phyloP scores from a whole-genome alignment of 2,113 vertebrate species.

The Scatophagus argus region DNA sequence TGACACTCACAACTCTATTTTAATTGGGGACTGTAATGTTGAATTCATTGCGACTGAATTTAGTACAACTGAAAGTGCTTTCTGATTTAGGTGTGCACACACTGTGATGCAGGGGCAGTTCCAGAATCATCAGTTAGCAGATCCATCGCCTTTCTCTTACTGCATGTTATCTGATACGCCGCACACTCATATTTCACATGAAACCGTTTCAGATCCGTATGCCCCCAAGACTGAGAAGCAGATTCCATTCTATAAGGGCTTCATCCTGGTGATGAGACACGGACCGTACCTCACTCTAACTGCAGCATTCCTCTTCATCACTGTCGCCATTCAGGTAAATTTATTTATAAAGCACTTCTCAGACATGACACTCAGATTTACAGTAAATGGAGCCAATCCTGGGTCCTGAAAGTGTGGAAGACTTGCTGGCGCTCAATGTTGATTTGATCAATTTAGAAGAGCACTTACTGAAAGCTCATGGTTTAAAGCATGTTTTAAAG shows the following conservation, averaged over 20 bases:
- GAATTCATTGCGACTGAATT: not conserved
- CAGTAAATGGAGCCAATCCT: conserved; percentile 29
- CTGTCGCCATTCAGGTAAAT: conserved; percentile 94
- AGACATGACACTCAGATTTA: conserved; percentile 35
- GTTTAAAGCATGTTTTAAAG: conserved; percentile 42
- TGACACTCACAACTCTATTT: not conserved
- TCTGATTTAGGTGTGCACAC: not conserved
- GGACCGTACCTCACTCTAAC: conserved; percentile 92
- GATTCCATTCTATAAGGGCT: conserved; percentile 90
- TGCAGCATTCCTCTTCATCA: conserved; percentile 94
- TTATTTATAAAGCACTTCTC: conserved; percentile 22
- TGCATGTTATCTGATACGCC: conserved; percentile 63
- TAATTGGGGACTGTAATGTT: not conserved
- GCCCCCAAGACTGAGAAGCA: conserved; percentile 84
- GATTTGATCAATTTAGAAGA: conserved; percentile 64
- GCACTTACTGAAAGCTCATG: conserved; percentile 50
- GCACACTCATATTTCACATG: conserved; percentile 25
- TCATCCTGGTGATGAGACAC: conserved; percentile 89
- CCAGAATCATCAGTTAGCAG: conserved; percentile 27
- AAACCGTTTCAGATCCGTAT: conserved; percentile 85
- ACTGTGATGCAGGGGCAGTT: conserved; percentile 67
- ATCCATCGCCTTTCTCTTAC: conserved; percentile 21
- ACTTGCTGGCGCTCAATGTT: conserved; percentile 50
- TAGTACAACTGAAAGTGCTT: not conserved
- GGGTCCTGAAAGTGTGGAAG: conserved; percentile 27